A percentile compares a stretch with the other conserved stretches of the same genome.
Evolutionary conservation across 2,113 vertebrate species (phyloP).

Genomic region (Cariama cristata): DNA sequence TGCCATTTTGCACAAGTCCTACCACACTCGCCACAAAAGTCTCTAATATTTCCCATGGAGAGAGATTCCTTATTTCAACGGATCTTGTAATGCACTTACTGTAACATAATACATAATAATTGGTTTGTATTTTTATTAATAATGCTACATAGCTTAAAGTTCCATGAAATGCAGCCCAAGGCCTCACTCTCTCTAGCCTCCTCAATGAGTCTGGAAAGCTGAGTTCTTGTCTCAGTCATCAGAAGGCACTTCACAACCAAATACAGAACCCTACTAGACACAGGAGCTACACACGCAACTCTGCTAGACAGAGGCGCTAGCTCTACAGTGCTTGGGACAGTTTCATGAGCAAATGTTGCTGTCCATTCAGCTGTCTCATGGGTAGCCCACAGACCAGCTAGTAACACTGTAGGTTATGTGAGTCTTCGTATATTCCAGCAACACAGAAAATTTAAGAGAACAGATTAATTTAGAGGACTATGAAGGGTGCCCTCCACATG

Average conservation of each 20-base stretch:
- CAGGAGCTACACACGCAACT: not conserved
- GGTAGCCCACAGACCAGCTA: not conserved
- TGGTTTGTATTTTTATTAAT: not conserved
- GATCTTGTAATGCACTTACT: not conserved
- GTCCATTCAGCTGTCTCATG: not conserved
- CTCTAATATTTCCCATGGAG: not conserved
- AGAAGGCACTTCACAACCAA: not conserved
- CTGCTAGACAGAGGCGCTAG: not conserved
- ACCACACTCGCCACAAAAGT: not conserved
- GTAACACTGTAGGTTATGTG: fast-evolving
- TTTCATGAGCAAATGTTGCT: not conserved
- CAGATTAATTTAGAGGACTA: not conserved
- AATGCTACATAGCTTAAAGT: not conserved
- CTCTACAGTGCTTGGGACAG: not conserved
- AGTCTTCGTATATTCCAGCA: not conserved
- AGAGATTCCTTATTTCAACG: not conserved
- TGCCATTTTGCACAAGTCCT: not conserved
- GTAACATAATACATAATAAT: not conserved
- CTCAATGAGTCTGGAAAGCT: not conserved
- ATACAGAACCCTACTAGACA: not conserved
- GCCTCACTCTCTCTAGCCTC: not conserved
- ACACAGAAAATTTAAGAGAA: not conserved
- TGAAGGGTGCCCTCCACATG: not conserved
- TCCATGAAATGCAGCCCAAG: not conserved
- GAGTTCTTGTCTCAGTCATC: not conserved